Evolutionary conservation across 2,797 vertebrate genomes (phyloP).

Genomic region (Notamacropus eugenii): DNA sequence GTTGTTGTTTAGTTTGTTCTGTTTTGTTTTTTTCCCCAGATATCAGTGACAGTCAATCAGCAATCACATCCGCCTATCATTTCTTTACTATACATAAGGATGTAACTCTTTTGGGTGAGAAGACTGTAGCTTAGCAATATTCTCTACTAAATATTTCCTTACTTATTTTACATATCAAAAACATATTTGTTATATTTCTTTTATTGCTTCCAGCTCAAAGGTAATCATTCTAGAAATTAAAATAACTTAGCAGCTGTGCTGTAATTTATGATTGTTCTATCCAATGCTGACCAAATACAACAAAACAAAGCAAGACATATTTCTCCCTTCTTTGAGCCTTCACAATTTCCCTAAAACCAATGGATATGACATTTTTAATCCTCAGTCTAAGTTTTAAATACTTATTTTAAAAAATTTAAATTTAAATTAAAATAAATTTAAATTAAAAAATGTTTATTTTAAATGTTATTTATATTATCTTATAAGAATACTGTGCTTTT

Average conservation of each 20-base stretch:
- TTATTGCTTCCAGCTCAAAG: background rate
- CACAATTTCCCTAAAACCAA: background rate
- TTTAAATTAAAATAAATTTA: too few relatives aligned
- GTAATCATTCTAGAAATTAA: background rate
- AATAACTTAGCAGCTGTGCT: background rate
- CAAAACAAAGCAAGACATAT: background rate
- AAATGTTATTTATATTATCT: background rate
- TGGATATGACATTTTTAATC: background rate
- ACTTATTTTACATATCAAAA: background rate
- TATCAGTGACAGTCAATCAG: too few relatives aligned
- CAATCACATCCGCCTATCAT: too few relatives aligned
- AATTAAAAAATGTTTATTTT: background rate
- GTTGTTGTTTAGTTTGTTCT: too few relatives aligned
- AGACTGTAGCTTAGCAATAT: background rate
- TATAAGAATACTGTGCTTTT: background rate
- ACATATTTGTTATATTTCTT: background rate
- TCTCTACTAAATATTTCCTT: background rate
- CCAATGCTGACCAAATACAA: too few relatives aligned
- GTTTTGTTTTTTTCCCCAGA: too few relatives aligned
- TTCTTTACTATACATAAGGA: too few relatives aligned
- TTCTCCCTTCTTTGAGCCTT: background rate
- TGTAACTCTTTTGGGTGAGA: too few relatives aligned
- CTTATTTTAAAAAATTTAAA: too few relatives aligned
- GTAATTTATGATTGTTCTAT: background rate
- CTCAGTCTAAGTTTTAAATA: background rate